Evolutionary conservation across 1,140 invertebrate species (phyloP), one percentile per base, ranked within the genome.

Genomic region (Dreissena polymorpha): DNA sequence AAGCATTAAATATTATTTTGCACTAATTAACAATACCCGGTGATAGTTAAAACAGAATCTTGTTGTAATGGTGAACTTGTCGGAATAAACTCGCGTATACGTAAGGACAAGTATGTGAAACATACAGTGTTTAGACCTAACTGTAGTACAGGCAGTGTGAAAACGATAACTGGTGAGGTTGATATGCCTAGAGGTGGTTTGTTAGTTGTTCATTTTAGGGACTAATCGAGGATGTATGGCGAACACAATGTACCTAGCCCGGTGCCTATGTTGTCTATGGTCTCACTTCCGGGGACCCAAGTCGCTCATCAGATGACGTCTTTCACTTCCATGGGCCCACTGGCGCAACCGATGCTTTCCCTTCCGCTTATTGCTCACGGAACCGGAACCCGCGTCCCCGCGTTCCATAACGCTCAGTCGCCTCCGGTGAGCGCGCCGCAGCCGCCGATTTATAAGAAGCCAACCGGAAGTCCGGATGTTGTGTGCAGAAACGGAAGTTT

Each of bases 311-410:
- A 67, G 7, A 18, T 80, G n/a, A 80, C 78, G 10, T 72, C 78
- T 2, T 80, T 72, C 29, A 39, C 68, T 18, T 72, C 78, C n/a
- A 60, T 71, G 27, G 72, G 78, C 55, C 71, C 78, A 3, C 69
- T 72, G 1, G 69, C 78, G 8, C 78, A 80, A 57, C 78, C 78
- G 12, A 80, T 72, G 78, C 51, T 71, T 6, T 39, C 16, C 3
- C 6, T 63, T 13, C 25, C 18, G 16, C 21, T 49, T 21, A 80
- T 29, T 25, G 69, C 21, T 39, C 39, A 39, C 39, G 39, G 39
- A 39, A 39, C 3, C 39, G 39, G 39, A 39, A 39, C 39, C 8
- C 8, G 39, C 39, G 39, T 25, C 29, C 29, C 23, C 25, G 5
- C 18, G 23, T 14, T 5, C 2, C 6, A 68, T 27, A 18, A 16